These are phyloP conservation scores for Pachycephus smyrnensis DNA, from an alignment of 2,888 invertebrate genomes.

Conservation along the genomic window DNA sequence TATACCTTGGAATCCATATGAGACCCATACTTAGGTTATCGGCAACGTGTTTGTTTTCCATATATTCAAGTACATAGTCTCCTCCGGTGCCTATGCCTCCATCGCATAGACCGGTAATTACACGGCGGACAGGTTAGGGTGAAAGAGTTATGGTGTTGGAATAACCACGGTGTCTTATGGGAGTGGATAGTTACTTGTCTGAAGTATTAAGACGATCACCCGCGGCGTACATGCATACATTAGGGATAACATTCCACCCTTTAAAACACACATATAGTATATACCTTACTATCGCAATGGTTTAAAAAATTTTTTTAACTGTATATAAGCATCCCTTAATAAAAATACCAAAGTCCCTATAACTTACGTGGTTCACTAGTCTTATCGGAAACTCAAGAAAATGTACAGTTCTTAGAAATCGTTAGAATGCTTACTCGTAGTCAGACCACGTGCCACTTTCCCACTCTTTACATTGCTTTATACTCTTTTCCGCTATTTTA, in stretches of 20 bases:
- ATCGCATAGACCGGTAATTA: conserved; percentile 44
- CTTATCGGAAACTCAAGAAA: background rate
- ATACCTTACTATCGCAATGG: background rate
- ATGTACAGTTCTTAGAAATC: background rate
- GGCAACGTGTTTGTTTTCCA: conserved; percentile 16
- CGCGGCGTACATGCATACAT: conserved; percentile 50
- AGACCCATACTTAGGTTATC: conserved; percentile 8
- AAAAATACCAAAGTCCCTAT: background rate
- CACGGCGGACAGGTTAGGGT: conserved; percentile 48
- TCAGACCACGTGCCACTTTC: background rate
- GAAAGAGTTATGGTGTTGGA: conserved; percentile 49
- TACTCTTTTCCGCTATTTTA: no score
- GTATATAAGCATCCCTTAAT: background rate
- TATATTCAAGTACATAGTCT: conserved; percentile 1
- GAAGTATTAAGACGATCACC: conserved; percentile 51
- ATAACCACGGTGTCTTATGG: conserved; percentile 47
- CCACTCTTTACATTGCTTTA: background rate
- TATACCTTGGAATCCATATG: background rate
- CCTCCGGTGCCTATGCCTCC: background rate
- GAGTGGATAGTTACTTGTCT: conserved; percentile 50
- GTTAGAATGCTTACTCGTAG: background rate
- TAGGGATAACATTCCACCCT: conserved; percentile 13
- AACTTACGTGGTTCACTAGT: background rate
- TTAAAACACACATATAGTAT: background rate
- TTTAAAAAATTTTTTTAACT: background rate